Evolutionary conservation across 92 coral and sea anemone genomes (phyloP).

Genomic region (Bergia sp.): DNA sequence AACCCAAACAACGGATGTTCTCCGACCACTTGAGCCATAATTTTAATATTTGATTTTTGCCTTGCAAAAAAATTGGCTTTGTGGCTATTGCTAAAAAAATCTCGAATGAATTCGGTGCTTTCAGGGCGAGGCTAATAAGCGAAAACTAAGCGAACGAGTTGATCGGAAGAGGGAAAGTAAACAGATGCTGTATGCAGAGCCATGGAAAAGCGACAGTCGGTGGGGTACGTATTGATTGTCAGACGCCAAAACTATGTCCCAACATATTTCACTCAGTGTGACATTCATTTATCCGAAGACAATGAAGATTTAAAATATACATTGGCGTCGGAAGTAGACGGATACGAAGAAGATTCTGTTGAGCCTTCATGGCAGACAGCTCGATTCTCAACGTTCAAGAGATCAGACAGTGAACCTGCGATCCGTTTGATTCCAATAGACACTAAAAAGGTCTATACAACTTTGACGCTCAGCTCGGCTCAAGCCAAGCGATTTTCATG

Average conservation of each 20-base stretch:
- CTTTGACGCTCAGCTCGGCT: constrained; percentile 39
- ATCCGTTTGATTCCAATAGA: constrained; percentile 1
- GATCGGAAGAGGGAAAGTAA: background rate
- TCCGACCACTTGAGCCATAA: background rate
- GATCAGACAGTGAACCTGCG: constrained; percentile 39
- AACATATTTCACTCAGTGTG: constrained; percentile 42
- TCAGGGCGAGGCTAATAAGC: constrained; percentile 16
- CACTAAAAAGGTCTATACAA: constrained; percentile 10
- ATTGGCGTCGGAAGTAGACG: constrained; percentile 34
- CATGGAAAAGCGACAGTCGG: constrained; percentile 36
- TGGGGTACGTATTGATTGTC: constrained; percentile 29
- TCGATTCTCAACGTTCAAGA: constrained; percentile 17
- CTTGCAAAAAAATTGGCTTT: constrained; percentile 9
- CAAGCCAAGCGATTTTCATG: constrained; percentile 38
- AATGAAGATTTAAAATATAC: constrained; percentile 29
- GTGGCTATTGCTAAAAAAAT: constrained; percentile 2
- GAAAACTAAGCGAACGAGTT: background rate
- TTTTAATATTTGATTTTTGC: constrained; percentile 44
- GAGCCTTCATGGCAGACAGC: constrained; percentile 10
- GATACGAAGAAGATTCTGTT: background rate
- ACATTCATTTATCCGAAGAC: constrained; percentile 29
- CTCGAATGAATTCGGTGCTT: background rate
- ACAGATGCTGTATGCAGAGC: background rate
- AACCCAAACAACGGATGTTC: constrained; percentile 43
- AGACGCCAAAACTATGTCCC: constrained; percentile 40